Evolutionary conservation across 2,797 vertebrate genomes (phyloP), one percentile per base, ranked within the genome.

Genomic region (Alauda arvensis): DNA sequence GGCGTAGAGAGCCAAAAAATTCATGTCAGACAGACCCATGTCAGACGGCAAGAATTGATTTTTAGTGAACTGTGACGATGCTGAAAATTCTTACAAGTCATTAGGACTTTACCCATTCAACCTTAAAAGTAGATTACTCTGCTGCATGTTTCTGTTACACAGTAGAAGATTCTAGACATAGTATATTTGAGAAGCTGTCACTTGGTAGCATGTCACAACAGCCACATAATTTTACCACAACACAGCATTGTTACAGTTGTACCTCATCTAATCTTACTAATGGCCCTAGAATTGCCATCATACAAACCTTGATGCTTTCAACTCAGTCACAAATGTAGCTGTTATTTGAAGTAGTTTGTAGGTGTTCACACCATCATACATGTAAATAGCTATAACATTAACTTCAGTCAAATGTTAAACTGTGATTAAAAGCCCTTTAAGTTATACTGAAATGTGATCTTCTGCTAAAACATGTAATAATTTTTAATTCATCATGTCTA

Each of bases 21-120:
- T 98, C 97, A 97, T 98, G 98, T 98, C 98, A 99, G 98, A 99
- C 98, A 98, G 98, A 98, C 97, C 98, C 97, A 98, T 98, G 98
- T 99, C 99, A 99, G 99, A 99, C 98, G 98, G 98, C 98, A 98
- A 98, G 98, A 98, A 97, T 77, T 92, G 69, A 76, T 90, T 94
- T 95, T 94, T 91, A 94, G 85, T 83, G 68, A 75, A 89, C 68
- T 91, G 90, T 62, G 83, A 85, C 49, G 67, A 92, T 84, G 83
- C 62, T 85, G 91, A 77, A 88, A 93, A 84, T 52, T 90, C 29
- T 91, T 68, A 60, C 28, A 93, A 92, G 76, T 48, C 74, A 83
- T 78, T 70, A 84, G 79, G 87, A 88, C 87, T 94, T 93, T 14
- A 86, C 70, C 69, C 81, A 70, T 57, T 71, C 85, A 88, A 78